Evolutionary conservation across 1,140 invertebrate species (phyloP).

Genomic region (Drosophila nikananu): DNA sequence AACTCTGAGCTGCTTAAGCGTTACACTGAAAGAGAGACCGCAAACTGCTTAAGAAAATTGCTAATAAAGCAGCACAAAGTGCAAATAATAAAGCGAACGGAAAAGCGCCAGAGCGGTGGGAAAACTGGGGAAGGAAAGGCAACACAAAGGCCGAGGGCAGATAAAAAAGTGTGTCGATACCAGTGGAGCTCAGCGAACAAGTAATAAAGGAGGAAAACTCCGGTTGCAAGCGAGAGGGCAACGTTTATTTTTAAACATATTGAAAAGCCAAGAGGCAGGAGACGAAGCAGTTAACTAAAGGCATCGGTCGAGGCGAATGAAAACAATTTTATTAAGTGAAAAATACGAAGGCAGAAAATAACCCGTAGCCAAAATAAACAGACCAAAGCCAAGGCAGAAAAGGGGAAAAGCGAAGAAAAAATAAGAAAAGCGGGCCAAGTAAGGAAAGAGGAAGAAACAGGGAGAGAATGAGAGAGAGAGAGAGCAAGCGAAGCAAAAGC

Average conservation of each 20-base stretch:
- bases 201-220: slow-evolving; percentile 52
- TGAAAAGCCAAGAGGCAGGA: slow-evolving; percentile 68
- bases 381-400: slow-evolving; percentile 51
- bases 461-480: neutral
- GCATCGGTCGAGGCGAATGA: slow-evolving; percentile 61
- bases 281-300: slow-evolving; percentile 47
- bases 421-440: slow-evolving; percentile 51
- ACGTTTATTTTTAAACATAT: slow-evolving; percentile 82
- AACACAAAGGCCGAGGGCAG: slow-evolving; percentile 51
- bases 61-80: slow-evolving; percentile 70
- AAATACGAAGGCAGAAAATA: slow-evolving; percentile 80
- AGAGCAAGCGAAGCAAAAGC: slow-evolving; percentile 1
- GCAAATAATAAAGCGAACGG: slow-evolving; percentile 19
- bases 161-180: slow-evolving; percentile 69
- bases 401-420: slow-evolving; percentile 14
- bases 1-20: slow-evolving; percentile 39
- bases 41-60: slow-evolving; percentile 62
- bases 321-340: slow-evolving; percentile 84
- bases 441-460: neutral
- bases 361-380: slow-evolving; percentile 79
- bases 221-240: slow-evolving; percentile 32
- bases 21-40: slow-evolving; percentile 39
- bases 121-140: neutral
- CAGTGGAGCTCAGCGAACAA: slow-evolving; percentile 52
- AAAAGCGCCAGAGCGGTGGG: neutral